Evolutionary conservation across 2,113 vertebrate genomes (phyloP), one percentile per base, ranked within the genome.

Genomic region (Zosterops pallidus): DNA sequence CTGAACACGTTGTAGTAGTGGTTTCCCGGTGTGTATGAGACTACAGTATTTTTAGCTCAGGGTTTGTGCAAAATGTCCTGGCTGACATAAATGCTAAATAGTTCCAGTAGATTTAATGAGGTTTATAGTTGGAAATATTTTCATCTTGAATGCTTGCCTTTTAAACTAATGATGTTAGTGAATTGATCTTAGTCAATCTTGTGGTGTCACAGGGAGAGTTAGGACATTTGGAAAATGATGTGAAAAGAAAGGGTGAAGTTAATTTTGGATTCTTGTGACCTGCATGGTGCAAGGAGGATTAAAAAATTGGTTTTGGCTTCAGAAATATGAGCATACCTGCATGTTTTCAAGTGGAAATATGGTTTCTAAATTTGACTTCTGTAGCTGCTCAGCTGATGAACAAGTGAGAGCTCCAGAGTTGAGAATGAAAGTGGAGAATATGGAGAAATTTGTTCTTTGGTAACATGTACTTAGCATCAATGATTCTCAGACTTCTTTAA

Each of bases 21-120:
- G 72, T 81, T 95, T 86, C 80, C 42, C 3, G 4, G 86, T 49
- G 57, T 92, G 69, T 83, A 64, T 67, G 75, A 69, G 57, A 56
- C 74, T 72, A 10, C 67, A 53, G 57, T 81, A 84, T 76, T 91
- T 96, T 94, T 89, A 95, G 83, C 62, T 42, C 69, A 64, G 37
- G 42, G 5, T 92, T 96, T 91, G 81, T 94, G 91, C 78, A 82
- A 53, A 95, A 82, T 92, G 86, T 89, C 77, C 81, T 76, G 77
- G 52, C 83, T 91, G 83, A 44, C 62, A 86, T 44, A 91, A 91
- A 92, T 91, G 83, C 77, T 77, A 26, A 92, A 82, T 64, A 62
- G 60, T 85, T 92, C 35, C 76, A 68, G 47, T 81, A 62, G 72
- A 71, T 80, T 85, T 82, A 55, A 63, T 88, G 53, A 70, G 23